Conservation (phyloP, 2,797 vertebrate genomes). For the Austrolebias charrua region DNA sequence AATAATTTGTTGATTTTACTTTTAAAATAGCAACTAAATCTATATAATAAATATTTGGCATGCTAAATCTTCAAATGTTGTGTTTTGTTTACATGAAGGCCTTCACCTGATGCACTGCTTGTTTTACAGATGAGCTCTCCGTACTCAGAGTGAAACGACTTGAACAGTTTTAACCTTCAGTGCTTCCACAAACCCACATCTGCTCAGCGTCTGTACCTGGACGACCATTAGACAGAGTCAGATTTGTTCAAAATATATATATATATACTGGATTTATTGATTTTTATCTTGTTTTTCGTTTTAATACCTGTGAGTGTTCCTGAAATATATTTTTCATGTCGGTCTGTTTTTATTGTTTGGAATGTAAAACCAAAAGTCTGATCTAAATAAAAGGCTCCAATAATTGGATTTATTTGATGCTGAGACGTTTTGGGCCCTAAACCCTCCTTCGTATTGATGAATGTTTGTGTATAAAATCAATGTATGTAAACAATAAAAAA, state of each 20-base stretch:
- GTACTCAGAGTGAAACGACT: conserved; percentile 80
- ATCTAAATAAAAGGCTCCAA: too few species aligned
- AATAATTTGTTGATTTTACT: too few species aligned
- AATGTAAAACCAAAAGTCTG: not conserved
- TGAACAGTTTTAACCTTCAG: too few species aligned
- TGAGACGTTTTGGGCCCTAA: not conserved
- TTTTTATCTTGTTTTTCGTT: not conserved
- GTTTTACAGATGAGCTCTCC: conserved; percentile 85
- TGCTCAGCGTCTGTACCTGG: not conserved
- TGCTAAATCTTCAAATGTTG: too few species aligned
- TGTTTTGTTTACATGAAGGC: too few species aligned
- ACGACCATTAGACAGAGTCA: not conserved
- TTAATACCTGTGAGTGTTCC: not conserved
- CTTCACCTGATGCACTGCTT: not conserved
- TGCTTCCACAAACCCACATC: too few species aligned
- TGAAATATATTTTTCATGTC: not conserved
- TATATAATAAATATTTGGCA: too few species aligned
- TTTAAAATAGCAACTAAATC: too few species aligned
- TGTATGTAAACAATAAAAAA: not conserved
- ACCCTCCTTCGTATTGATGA: not conserved
- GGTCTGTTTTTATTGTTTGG: not conserved
- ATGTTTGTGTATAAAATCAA: not conserved
- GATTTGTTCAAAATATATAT: not conserved
- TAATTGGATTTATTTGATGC: conserved; percentile 1
- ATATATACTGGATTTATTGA: not conserved